These are phyloP conservation scores for Eupithecia insigniata DNA, from an alignment of 2,888 invertebrate genomes.

Conservation along the genomic window DNA sequence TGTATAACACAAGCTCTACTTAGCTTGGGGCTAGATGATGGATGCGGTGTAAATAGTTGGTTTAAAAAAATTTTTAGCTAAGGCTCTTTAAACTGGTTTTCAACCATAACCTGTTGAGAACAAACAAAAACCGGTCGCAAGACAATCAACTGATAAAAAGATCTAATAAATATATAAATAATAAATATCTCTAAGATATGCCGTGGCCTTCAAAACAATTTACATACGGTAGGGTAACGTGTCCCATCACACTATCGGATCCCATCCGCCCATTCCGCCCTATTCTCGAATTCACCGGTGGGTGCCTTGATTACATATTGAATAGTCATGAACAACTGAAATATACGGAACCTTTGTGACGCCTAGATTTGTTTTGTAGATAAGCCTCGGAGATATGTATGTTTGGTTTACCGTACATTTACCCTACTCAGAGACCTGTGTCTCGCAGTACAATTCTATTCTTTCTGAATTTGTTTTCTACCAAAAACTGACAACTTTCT, in stretches of 20 bases:
- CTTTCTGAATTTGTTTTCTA: neutral
- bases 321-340: conserved; percentile 38
- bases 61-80: too few species aligned
- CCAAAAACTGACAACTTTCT: neutral
- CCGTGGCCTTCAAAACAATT: conserved; percentile 11
- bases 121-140: too few species aligned
- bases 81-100: too few species aligned
- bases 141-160: too few species aligned
- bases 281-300: conserved; percentile 35
- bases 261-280: conserved; percentile 34
- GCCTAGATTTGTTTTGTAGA: conserved; percentile 34
- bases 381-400: conserved; percentile 19
- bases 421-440: conserved; percentile 4
- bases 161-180: too few species aligned
- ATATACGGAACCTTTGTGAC: conserved; percentile 33
- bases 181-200: neutral
- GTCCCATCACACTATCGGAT: conserved; percentile 22
- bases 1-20: too few species aligned
- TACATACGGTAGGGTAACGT: conserved; percentile 4
- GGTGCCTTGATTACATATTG: conserved; percentile 36
- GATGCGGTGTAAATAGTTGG: too few species aligned
- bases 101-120: too few species aligned
- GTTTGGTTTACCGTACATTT: conserved; percentile 22
- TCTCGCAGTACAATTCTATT: neutral
- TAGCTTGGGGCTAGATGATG: too few species aligned